Percentiles rank a stretch among this genome's conserved stretches.
Evolutionary conservation across 2,888 invertebrate genomes (phyloP).

Genomic region (Tipula vernalis): DNA sequence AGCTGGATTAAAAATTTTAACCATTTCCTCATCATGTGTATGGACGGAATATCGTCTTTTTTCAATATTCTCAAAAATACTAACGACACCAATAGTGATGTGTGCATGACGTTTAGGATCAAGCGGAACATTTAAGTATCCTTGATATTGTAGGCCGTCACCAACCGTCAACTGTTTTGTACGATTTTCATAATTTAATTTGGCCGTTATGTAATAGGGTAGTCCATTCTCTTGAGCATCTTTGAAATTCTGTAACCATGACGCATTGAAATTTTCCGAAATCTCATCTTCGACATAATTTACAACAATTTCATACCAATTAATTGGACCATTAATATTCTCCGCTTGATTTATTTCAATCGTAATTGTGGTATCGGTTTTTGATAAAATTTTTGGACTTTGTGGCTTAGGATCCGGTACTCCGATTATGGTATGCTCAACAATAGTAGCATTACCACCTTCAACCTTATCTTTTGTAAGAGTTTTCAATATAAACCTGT

Average conservation of each 20-base stretch:
- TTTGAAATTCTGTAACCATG: constrained; percentile 49
- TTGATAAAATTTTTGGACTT: not conserved
- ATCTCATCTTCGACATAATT: constrained; percentile 51
- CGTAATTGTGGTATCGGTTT: constrained; percentile 43
- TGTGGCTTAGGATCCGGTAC: constrained; percentile 12
- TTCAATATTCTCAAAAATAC: constrained; percentile 49
- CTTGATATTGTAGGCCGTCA: constrained; percentile 57
- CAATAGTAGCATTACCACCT: constrained; percentile 44
- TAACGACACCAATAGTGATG: constrained; percentile 58
- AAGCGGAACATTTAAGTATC: constrained; percentile 64
- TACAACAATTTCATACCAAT: constrained; percentile 59
- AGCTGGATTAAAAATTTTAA: not conserved
- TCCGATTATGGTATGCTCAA: constrained; percentile 60
- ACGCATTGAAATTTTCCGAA: constrained; percentile 47
- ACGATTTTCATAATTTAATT: constrained; percentile 52
- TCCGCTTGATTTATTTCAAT: constrained; percentile 53
- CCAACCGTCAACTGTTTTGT: constrained; percentile 62
- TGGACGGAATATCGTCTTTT: constrained; percentile 52
- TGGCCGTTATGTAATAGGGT: constrained; percentile 73
- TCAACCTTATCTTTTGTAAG: constrained; percentile 41
- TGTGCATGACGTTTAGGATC: constrained; percentile 47
- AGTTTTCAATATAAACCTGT: constrained; percentile 60
- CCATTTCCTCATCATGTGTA: constrained; percentile 24
- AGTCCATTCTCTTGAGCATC: constrained; percentile 53
- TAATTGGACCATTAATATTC: constrained; percentile 69